phyloP scores from a whole-genome alignment of 2,797 vertebrate species.

The Acestrorhynchus altus region DNA sequence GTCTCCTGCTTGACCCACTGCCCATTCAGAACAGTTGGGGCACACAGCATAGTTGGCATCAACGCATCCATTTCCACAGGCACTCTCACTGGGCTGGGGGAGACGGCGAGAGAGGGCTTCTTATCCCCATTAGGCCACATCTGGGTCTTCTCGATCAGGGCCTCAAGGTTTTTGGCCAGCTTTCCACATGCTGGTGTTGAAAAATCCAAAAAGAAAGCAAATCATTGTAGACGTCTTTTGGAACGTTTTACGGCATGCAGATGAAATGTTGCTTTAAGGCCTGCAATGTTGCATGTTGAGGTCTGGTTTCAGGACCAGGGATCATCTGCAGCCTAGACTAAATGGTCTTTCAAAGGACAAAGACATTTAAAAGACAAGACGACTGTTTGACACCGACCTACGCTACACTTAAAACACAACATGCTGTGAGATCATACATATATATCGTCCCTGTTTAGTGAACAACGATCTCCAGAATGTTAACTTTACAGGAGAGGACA shows the following conservation, averaged over 20 bases:
- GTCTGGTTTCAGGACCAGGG: neutral
- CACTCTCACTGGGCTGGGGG: conserved; percentile 33
- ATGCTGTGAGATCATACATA: too few species aligned
- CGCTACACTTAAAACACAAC: too few species aligned
- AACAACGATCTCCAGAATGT: too few species aligned
- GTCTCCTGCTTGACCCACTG: conserved; percentile 57
- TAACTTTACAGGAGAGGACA: too few species aligned
- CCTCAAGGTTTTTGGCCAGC: conserved; percentile 66
- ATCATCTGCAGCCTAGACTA: neutral
- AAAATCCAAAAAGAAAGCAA: neutral
- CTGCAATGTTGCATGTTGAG: neutral
- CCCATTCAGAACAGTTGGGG: conserved; percentile 54
- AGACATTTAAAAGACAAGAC: neutral
- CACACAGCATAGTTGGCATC: conserved; percentile 43
- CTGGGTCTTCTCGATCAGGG: conserved; percentile 66
- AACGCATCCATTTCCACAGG: conserved; percentile 43
- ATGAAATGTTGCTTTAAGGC: conserved; percentile 6
- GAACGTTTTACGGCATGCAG: neutral
- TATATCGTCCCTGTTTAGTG: too few species aligned
- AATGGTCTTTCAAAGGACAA: neutral
- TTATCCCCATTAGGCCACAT: conserved; percentile 57
- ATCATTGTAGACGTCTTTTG: conserved; percentile 14
- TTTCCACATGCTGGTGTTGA: conserved; percentile 66
- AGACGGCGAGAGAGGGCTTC: conserved; percentile 27
- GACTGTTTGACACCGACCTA: neutral